A percentile compares a stretch with the other conserved stretches of the same genome.
Conservation (phyloP, 2,113 vertebrate species). For the Lophotis ruficrista region DNA sequence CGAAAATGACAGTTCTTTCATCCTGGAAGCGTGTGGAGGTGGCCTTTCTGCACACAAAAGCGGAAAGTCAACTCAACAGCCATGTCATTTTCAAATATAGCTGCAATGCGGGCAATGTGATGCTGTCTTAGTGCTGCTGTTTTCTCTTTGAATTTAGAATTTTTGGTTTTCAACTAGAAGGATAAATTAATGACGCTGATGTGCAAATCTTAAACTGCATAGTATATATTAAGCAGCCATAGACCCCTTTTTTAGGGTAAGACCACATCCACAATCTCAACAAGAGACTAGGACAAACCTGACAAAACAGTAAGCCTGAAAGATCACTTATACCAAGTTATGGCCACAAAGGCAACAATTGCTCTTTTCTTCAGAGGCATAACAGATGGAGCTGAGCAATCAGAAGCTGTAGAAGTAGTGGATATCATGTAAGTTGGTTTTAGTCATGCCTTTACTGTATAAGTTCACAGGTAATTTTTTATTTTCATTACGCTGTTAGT, state of each 20-base stretch:
- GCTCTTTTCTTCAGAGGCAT: conserved; percentile 43
- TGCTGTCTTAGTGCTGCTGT: not conserved
- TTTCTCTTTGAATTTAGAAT: conserved; percentile 12
- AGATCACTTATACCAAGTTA: conserved; percentile 32
- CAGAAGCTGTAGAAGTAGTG: conserved; percentile 42
- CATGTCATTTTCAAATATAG: not conserved
- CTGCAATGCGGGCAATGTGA: not conserved
- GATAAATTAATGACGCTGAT: conserved; percentile 54
- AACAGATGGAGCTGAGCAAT: conserved; percentile 42
- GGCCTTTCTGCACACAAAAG: conserved; percentile 26
- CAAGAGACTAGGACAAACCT: conserved; percentile 61
- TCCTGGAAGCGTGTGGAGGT: not conserved
- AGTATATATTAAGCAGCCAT: conserved; percentile 86
- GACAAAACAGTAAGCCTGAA: conserved; percentile 62
- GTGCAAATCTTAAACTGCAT: conserved; percentile 89
- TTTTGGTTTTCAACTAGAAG: conserved; percentile 62
- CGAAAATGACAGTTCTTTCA: conserved; percentile 14
- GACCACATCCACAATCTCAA: conserved; percentile 64
- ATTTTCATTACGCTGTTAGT: not conserved
- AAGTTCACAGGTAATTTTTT: not conserved
- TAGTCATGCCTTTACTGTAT: conserved; percentile 26
- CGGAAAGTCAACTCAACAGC: conserved; percentile 22
- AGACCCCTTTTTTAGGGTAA: conserved; percentile 50
- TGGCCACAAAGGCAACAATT: conserved; percentile 64
- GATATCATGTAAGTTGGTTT: not conserved